phyloP scores from a whole-genome alignment of 2,797 vertebrate species.

The Galago senegalensis region DNA sequence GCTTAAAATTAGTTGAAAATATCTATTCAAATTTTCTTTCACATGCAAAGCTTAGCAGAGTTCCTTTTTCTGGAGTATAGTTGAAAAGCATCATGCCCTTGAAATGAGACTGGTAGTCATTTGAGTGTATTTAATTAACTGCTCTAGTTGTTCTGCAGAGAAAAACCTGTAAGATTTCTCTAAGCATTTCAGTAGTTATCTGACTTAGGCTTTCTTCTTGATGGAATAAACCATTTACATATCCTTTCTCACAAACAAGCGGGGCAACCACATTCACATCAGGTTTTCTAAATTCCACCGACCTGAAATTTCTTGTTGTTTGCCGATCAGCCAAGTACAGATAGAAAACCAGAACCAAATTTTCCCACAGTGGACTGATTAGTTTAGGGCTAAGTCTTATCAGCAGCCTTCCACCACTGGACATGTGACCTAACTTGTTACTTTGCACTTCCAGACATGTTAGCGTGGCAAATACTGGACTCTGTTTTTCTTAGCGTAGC shows the following conservation, averaged over 20 bases:
- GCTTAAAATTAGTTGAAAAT: slow-evolving; percentile 35
- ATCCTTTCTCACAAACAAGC: slow-evolving; percentile 14
- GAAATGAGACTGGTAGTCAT: background rate
- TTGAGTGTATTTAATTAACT: background rate
- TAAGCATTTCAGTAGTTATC: slow-evolving; percentile 51
- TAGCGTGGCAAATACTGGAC: background rate
- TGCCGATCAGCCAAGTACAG: background rate
- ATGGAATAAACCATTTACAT: slow-evolving; percentile 1
- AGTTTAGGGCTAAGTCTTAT: background rate
- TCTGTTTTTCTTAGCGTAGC: background rate
- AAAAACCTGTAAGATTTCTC: background rate
- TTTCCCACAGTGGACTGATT: background rate
- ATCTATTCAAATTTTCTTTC: slow-evolving; percentile 37
- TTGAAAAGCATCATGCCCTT: background rate
- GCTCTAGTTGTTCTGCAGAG: background rate
- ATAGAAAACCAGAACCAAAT: background rate
- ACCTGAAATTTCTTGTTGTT: slow-evolving; percentile 29
- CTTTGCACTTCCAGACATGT: background rate
- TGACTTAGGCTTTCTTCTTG: slow-evolving; percentile 37
- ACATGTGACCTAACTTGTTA: background rate
- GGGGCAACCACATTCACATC: background rate
- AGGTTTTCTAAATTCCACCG: slow-evolving; percentile 11
- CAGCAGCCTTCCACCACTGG: background rate
- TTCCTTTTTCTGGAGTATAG: background rate
- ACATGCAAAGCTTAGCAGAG: background rate